A percentile compares a stretch with the other conserved stretches of the same genome.
Evolutionary conservation across 2,113 vertebrate genomes (phyloP).

Genomic region (Labeo rohita): DNA sequence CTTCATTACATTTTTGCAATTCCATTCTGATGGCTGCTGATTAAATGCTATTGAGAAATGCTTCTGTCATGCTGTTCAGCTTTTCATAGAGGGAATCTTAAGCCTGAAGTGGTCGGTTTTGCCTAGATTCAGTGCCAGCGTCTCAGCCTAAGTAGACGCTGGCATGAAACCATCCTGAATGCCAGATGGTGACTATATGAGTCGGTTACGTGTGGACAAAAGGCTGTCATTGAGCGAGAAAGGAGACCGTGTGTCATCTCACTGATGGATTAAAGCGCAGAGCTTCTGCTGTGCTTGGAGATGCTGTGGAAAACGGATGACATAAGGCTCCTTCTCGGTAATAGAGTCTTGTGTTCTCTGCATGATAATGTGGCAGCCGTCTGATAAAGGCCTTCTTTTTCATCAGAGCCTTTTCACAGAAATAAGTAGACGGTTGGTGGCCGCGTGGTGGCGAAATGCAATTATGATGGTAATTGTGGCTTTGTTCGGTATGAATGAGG

Average conservation of each 20-base stretch:
- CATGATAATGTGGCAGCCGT: neutral
- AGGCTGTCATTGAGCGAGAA: slow-evolving; percentile 21
- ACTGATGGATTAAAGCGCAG: slow-evolving; percentile 15
- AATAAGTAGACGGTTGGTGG: neutral
- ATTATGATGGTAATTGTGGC: slow-evolving; percentile 20
- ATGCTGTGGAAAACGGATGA: slow-evolving; percentile 4
- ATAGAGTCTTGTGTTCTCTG: slow-evolving; percentile 11
- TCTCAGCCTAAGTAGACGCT: neutral
- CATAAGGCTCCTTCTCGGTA: neutral
- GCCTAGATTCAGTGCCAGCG: slow-evolving; percentile 29
- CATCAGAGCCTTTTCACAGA: neutral
- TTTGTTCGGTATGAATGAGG: slow-evolving; percentile 21
- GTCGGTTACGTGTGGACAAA: slow-evolving; percentile 32
- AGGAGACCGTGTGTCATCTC: neutral
- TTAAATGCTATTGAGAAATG: neutral
- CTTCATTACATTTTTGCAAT: neutral
- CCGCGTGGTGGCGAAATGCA: neutral
- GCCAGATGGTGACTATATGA: slow-evolving; percentile 16
- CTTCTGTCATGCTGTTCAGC: neutral
- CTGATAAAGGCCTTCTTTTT: slow-evolving; percentile 23
- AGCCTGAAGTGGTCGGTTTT: slow-evolving; percentile 10
- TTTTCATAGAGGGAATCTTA: neutral
- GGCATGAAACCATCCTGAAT: slow-evolving; percentile 13
- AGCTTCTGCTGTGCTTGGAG: slow-evolving; percentile 1
- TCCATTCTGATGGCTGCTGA: neutral